Percentiles rank a stretch among this genome's conserved stretches.
These are phyloP conservation scores for Caradrina clavipalpis DNA, from an alignment of 2,888 invertebrate species.

Conservation along the genomic window DNA sequence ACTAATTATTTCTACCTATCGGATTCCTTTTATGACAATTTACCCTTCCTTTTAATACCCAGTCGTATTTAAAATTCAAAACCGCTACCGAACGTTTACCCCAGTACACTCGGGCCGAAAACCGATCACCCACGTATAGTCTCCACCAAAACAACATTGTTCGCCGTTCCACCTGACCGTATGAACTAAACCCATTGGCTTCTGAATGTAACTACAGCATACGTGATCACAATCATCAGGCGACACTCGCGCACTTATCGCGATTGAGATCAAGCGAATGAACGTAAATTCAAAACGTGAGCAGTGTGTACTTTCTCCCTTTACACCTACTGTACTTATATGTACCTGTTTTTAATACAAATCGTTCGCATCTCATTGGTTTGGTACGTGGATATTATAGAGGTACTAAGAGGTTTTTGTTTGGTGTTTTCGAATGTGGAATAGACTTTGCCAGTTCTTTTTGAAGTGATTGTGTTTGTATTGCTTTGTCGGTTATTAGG, in stretches of 20 bases:
- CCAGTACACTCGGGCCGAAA: neutral
- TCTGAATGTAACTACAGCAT: slow-evolving; percentile 55
- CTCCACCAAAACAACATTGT: slow-evolving; percentile 9
- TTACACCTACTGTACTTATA: slow-evolving; percentile 16
- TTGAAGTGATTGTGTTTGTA: neutral
- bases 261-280: slow-evolving; percentile 73
- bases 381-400: slow-evolving; percentile 29
- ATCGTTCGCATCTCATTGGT: slow-evolving; percentile 56
- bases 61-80: no score
- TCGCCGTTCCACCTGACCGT: slow-evolving; percentile 16
- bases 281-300: slow-evolving; percentile 75
- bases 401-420: neutral
- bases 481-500: neutral
- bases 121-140: neutral
- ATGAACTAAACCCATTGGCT: slow-evolving; percentile 44
- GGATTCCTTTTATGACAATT: no score
- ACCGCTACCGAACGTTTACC: no score
- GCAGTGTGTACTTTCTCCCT: slow-evolving; percentile 41
- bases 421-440: slow-evolving; percentile 8
- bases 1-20: no score
- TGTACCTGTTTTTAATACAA: slow-evolving; percentile 66
- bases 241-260: slow-evolving; percentile 67
- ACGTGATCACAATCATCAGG: slow-evolving; percentile 39
- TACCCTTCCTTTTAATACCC: no score
- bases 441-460: neutral